Percentiles rank a stretch among this genome's conserved stretches.
Evolutionary conservation across 2,797 vertebrate species (phyloP).

Genomic region (Bradypodion ventrale): DNA sequence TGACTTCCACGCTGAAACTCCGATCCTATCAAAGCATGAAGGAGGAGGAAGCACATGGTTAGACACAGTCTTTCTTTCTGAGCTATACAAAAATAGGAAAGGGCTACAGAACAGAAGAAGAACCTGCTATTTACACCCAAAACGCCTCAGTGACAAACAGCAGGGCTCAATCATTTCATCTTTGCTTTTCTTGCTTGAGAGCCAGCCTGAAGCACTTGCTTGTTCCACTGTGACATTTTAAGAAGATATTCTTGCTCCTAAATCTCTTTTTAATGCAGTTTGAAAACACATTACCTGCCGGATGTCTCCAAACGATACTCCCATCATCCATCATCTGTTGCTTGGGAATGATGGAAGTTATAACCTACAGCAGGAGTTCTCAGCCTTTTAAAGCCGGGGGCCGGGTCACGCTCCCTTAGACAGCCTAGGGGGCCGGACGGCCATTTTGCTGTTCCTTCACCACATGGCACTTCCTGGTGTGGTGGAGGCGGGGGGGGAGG

Average conservation of each 20-base stretch:
- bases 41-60: not conserved
- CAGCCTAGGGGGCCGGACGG: too few species aligned
- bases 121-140: not conserved
- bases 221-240: not conserved
- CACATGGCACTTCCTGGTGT: too few species aligned
- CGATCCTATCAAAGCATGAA: conserved; percentile 68
- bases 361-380: too few species aligned
- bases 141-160: not conserved
- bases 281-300: not conserved
- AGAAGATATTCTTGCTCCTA: not conserved
- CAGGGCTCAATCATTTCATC: not conserved
- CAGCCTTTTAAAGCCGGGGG: too few species aligned
- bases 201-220: not conserved
- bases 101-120: not conserved
- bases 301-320: too few species aligned
- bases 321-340: not conserved
- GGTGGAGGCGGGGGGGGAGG: too few species aligned
- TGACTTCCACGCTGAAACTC: conserved; percentile 76
- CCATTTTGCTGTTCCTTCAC: too few species aligned
- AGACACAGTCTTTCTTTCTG: not conserved
- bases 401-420: too few species aligned
- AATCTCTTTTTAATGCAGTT: not conserved
- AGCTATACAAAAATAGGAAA: not conserved
- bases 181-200: not conserved
- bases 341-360: not conserved